These are phyloP conservation scores for Drosophila sproati DNA, from an alignment of 1,140 invertebrate species.

Conservation along the genomic window DNA sequence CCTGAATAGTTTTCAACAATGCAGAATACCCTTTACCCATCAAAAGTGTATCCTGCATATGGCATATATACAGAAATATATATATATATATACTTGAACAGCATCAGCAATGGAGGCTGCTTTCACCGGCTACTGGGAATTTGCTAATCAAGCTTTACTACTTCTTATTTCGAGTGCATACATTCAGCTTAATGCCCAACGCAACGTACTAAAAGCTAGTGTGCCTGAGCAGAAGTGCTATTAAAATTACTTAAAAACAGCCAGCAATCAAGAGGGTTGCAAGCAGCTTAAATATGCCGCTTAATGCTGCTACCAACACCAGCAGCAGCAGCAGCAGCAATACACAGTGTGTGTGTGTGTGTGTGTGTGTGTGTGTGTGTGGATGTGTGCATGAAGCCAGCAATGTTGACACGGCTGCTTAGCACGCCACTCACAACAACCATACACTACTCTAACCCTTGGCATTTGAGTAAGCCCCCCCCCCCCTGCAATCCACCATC, in stretches of 20 bases:
- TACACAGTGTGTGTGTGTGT: constrained; percentile 7
- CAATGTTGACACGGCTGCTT: constrained; percentile 39
- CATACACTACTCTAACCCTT: not conserved
- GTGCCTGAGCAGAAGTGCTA: constrained; percentile 51
- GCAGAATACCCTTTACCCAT: no score
- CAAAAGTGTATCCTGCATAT: no score
- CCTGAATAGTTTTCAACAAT: no score
- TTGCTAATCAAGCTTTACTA: no score
- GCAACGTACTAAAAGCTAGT: constrained; percentile 25
- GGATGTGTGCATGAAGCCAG: constrained; percentile 16
- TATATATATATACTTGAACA: no score
- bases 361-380: constrained; percentile 18
- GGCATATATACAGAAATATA: no score
- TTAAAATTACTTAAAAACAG: constrained; percentile 75
- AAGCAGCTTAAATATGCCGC: constrained; percentile 72
- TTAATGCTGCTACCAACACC: constrained; percentile 58
- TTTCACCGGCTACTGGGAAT: no score
- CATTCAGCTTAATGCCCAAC: constrained; percentile 35
- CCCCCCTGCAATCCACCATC: not conserved
- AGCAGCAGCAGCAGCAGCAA: constrained; percentile 9
- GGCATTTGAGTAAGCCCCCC: constrained; percentile 18
- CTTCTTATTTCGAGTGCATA: constrained; percentile 14
- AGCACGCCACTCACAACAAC: constrained; percentile 31
- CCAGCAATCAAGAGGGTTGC: constrained; percentile 56
- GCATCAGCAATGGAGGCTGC: no score